Conservation (phyloP, 2,113 vertebrate genomes). For the Notiomystis cincta region DNA sequence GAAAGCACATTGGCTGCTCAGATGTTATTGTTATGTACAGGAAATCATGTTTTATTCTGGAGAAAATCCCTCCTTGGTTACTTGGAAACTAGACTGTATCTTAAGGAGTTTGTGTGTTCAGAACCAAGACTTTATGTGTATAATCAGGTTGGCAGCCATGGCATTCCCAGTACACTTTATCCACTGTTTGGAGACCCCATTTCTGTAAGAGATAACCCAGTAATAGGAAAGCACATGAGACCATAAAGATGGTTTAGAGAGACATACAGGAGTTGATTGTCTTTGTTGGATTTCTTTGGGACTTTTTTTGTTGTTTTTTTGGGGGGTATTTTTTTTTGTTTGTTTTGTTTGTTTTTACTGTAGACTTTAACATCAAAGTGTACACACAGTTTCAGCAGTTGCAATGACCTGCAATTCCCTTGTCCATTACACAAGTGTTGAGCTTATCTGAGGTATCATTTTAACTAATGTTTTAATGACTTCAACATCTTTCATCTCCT, state of each 20-base stretch:
- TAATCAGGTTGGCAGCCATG: not conserved
- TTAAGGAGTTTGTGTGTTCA: not conserved
- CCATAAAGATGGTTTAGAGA: not conserved
- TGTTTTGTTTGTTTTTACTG: no score
- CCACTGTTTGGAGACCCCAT: not conserved
- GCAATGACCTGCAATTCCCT: not conserved
- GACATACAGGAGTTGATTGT: not conserved
- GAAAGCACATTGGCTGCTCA: not conserved
- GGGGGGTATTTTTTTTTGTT: no score
- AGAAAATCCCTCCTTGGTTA: not conserved
- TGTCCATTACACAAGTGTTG: not conserved
- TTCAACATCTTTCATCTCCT: not conserved
- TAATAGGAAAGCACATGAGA: not conserved
- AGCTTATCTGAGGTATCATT: not conserved
- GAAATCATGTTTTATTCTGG: not conserved
- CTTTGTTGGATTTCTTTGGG: not conserved
- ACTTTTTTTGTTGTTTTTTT: no score
- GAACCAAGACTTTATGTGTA: not conserved
- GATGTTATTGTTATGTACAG: not conserved
- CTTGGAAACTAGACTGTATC: not conserved
- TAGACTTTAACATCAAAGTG: no score
- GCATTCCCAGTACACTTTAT: rapidly evolving
- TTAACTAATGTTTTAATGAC: not conserved
- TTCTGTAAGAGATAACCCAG: not conserved
- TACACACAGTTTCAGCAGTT: no score